Base-by-base conservation (phyloP, 2,797 vertebrate species). In the Iguana delicatissima region DNA sequence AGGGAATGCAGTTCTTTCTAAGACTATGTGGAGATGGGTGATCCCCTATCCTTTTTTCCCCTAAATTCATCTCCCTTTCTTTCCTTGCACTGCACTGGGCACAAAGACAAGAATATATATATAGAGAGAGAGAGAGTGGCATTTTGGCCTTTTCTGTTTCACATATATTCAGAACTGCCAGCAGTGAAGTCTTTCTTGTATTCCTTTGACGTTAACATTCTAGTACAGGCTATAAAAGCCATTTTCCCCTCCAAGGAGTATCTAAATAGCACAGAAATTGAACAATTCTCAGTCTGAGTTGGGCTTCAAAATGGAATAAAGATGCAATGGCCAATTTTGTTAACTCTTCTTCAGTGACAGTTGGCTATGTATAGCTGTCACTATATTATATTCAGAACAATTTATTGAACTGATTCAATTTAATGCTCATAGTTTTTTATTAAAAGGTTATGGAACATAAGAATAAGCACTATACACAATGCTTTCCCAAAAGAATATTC, bases 371-470 rank as follows among this genome's bases (percentile, higher is more conserved):
- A 90, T 85, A 10, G 73, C 6, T 46, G 52, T 67, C 50, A 26
- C 52, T 29, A 0, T 91, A 46, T 76, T n/a, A 32, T 88, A 2
- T 85, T 93, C 84, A 80, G 35, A 89, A 85, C 13, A 89, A 76
- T n/a, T 92, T 67, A 32, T 26, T 89, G 5, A 1, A 87, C 64
- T 91, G 79, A 4, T 67, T 6, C 2, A 57, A 77, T 1, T 67
- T 80, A 29, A 90, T 24, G 77, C 72, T 9, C 1, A 35, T 59
- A 89, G 46, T 0, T 88, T 84, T 90, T 64, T 38, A 20, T 35
- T 81, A 85, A 84, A 67, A 87, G 0, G 46, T 35, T 24, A 42
- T 64, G 2, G 89, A 6, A 84, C 85, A 1, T 83, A 77, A 80
- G 20, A 86, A 87, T 84, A 84, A 69, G 0, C 87, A 86, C 84